Conservation (phyloP, 2,888 invertebrate genomes). For the Meteorus cinctellus region DNA sequence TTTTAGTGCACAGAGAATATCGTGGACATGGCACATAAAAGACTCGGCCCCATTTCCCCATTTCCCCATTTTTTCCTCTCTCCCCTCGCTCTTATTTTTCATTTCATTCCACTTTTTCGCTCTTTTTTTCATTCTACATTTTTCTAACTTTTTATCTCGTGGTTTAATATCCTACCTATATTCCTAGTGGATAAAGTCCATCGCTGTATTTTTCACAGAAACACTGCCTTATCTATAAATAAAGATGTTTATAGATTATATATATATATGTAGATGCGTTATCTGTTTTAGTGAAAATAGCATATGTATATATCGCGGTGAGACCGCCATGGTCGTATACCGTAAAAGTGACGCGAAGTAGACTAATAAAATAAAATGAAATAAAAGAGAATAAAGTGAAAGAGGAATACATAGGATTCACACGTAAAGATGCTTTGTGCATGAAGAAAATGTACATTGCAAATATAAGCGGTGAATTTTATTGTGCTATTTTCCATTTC, state of each 20-base stretch:
- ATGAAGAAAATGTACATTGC: neutral
- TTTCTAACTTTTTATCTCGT: neutral
- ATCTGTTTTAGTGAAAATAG: no score
- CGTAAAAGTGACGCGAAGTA: conserved; percentile 2
- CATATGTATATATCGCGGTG: no score
- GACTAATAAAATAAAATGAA: conserved; percentile 1
- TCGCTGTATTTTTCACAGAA: neutral
- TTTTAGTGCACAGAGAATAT: conserved; percentile 39
- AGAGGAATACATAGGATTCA: conserved; percentile 3
- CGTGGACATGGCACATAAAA: conserved; percentile 44
- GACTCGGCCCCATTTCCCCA: conserved; percentile 35
- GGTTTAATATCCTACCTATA: conserved; percentile 11
- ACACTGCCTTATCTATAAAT: no score
- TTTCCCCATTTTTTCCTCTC: conserved; percentile 9
- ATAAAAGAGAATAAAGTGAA: neutral
- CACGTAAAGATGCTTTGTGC: neutral
- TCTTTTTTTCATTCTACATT: conserved; percentile 6
- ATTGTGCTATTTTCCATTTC: neutral
- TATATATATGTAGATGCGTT: no score
- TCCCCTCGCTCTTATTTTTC: neutral
- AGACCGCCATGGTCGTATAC: neutral
- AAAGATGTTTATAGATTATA: no score
- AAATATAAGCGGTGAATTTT: neutral
- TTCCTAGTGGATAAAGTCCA: neutral
- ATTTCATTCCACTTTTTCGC: conserved; percentile 12